Base-by-base conservation (phyloP, 2,797 vertebrate genomes). In the Lagocephalus sceleratus region DNA sequence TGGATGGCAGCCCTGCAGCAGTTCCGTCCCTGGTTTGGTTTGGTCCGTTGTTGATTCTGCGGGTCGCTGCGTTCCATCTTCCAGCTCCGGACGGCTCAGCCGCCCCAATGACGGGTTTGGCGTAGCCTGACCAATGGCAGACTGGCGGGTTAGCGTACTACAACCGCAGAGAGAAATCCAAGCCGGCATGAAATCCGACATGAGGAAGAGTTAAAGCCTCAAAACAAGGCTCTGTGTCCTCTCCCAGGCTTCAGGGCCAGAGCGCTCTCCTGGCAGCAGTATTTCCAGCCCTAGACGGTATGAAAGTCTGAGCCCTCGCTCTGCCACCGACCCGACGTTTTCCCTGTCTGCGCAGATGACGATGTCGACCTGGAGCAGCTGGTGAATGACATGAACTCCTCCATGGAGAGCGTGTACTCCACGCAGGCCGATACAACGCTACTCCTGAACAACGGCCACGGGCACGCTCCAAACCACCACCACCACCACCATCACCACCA, bases 361-460 rank as follows among this genome's bases (percentile, higher is more conserved):
- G 95, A 97, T 2, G 93, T 97, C 76, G 97, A 98, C 82, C 86
- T 98, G 73, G 95, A 98, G 81, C 91, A 93, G 51, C 84, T 99
- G 88, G 93, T 99, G 68, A 98, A 94, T 2, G 94, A 98, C 69
- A 98, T 98, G 94, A 96, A 94, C 43, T 91, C 93, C 0, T 96
- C 96, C 0, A 88, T 94, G 84, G 96, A 98, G 75, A 95, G 91
- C 14, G 71, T 95, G 17, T 94, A 93, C 79, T 91, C 94, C 0
- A 87, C 85, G 57, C 93, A 92, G 80, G 90, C 92, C 0, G 95
- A 98, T 72, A 92, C 91, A 0, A 78, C 82, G 8, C 92, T 95
- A 0, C 94, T 96, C 17, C 88, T 97, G 21, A 94, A 94, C 69
- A 94, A 94, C 0, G 78, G 80, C 47, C 83, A 87, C 45, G 60